Percentiles rank a stretch among this genome's conserved stretches.
phyloP scores from a whole-genome alignment of 2,113 vertebrate genomes.

The Heterotilapia buettikoferi region DNA sequence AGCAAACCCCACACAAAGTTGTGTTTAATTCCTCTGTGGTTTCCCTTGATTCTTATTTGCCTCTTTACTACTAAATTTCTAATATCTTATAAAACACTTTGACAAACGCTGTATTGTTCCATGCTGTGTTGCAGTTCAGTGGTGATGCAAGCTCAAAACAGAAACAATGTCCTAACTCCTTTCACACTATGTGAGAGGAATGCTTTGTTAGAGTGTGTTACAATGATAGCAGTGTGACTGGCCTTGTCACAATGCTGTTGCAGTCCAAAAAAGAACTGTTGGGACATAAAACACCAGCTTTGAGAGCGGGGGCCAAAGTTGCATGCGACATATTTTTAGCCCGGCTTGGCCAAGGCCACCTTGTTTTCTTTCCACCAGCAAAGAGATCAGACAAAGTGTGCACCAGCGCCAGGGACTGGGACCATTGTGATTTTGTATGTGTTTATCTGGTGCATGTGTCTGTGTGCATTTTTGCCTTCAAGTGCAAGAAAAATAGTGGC shows the following conservation, averaged over 20 bases:
- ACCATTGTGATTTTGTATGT: not conserved
- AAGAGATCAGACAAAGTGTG: constrained; percentile 15
- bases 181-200: not conserved
- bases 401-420: not conserved
- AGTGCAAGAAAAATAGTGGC: constrained; percentile 23
- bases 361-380: constrained; percentile 29
- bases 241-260: not conserved
- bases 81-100: not conserved
- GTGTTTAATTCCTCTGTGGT: not conserved
- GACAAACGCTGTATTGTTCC: not conserved
- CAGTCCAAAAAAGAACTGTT: not conserved
- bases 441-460: not conserved
- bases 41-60: not conserved
- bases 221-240: not conserved
- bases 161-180: not conserved
- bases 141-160: not conserved
- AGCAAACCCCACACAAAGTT: not conserved
- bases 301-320: not conserved
- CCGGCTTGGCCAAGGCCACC: constrained; percentile 40
- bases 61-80: not conserved
- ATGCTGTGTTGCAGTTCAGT: not conserved
- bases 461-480: constrained; percentile 2
- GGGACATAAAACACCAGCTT: constrained; percentile 16
- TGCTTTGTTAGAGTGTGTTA: not conserved
- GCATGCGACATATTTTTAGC: constrained; percentile 46